phyloP scores from a whole-genome alignment of 2,888 invertebrate species.

The Gerosis bhagava region DNA sequence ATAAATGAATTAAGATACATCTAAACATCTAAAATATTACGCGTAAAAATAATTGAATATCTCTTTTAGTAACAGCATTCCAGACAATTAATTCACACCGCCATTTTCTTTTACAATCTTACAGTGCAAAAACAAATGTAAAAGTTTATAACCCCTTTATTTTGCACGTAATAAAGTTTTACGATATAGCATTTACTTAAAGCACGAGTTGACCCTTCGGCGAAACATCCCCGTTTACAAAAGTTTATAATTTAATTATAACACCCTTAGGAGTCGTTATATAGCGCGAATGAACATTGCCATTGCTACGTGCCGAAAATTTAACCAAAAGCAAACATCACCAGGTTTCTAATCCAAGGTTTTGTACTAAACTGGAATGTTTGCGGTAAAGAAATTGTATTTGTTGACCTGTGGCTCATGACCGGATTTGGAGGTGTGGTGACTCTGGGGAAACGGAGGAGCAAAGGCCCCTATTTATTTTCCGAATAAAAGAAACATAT shows the following conservation, averaged over 20 bases:
- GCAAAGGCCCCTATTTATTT: too few species aligned
- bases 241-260: constrained; percentile 81
- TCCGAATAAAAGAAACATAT: too few species aligned
- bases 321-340: constrained; percentile 4
- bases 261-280: constrained; percentile 70
- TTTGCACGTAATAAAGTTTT: constrained; percentile 79
- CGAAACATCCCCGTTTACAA: constrained; percentile 48
- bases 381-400: too few species aligned
- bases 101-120: constrained; percentile 61
- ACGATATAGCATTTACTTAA: constrained; percentile 74
- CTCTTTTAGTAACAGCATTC: constrained; percentile 17
- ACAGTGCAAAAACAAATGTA: constrained; percentile 61
- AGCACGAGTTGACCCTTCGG: constrained; percentile 73
- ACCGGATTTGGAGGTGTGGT: too few species aligned
- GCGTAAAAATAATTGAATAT: constrained; percentile 11
- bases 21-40: not conserved
- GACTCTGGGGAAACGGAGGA: too few species aligned
- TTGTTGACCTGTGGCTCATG: too few species aligned
- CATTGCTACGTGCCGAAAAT: constrained; percentile 11
- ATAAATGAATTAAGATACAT: too few species aligned
- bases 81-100: constrained; percentile 43
- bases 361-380: too few species aligned
- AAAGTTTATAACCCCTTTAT: constrained; percentile 76
- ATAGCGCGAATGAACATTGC: constrained; percentile 29
- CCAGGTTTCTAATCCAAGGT: not conserved